Conservation (phyloP, 2,888 invertebrate species). For the Drosophila cyrtoloma region DNA sequence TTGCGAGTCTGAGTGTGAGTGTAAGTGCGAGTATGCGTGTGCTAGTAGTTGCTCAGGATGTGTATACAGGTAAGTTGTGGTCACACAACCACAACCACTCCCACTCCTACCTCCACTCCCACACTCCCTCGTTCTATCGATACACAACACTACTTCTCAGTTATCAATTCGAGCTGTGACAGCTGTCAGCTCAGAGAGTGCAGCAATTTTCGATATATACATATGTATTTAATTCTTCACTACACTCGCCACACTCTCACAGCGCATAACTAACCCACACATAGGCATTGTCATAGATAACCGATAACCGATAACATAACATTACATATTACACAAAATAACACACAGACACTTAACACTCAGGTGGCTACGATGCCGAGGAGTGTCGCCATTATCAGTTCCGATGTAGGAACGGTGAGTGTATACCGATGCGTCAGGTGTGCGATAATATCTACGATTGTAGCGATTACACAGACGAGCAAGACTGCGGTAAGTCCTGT, state of each 20-base stretch:
- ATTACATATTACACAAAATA: slow-evolving; percentile 13
- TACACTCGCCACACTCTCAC: slow-evolving; percentile 1
- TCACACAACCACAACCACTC: not conserved
- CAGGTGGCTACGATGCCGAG: slow-evolving; percentile 73
- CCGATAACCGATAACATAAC: slow-evolving; percentile 30
- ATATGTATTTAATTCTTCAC: not conserved
- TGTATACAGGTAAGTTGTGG: slow-evolving; percentile 35
- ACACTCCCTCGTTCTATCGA: not conserved
- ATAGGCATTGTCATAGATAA: slow-evolving; percentile 16
- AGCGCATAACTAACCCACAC: slow-evolving; percentile 6
- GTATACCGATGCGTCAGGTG: slow-evolving; percentile 87
- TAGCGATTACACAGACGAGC: slow-evolving; percentile 91
- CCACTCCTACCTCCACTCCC: not conserved
- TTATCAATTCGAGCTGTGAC: slow-evolving; percentile 16
- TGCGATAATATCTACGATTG: slow-evolving; percentile 90
- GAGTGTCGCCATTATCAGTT: slow-evolving; percentile 86
- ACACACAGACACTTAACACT: slow-evolving; percentile 35
- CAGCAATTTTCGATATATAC: not conserved
- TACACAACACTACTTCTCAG: slow-evolving; percentile 38
- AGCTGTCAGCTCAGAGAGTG: slow-evolving; percentile 7
- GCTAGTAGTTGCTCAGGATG: slow-evolving; percentile 6
- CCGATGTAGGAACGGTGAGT: slow-evolving; percentile 89
- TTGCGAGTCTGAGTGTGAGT: slow-evolving; percentile 29
- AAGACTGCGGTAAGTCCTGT: slow-evolving; percentile 90
- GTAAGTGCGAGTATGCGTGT: slow-evolving; percentile 5